phyloP scores from a whole-genome alignment of 2,888 invertebrate genomes.

The Lepidocyrtoides sp. region DNA sequence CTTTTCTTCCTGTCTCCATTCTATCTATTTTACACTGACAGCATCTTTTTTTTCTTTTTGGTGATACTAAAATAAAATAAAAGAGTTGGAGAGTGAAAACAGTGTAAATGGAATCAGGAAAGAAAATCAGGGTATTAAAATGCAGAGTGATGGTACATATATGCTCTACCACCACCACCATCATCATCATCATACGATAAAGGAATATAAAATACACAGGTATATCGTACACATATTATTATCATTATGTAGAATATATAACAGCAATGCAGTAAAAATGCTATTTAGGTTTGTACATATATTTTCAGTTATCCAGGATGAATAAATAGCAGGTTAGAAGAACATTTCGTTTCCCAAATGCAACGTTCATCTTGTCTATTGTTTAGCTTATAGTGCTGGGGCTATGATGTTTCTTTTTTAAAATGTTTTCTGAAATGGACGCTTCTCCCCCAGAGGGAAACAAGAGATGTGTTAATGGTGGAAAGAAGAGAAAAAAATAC shows the following conservation, averaged over 20 bases:
- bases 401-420: not conserved
- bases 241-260: not conserved
- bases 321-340: not conserved
- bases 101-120: conserved; percentile 9
- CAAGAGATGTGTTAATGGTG: not conserved
- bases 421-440: no score
- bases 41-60: not conserved
- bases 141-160: conserved; percentile 52
- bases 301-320: not conserved
- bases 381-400: no score
- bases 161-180: no score
- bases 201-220: no score
- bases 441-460: not conserved
- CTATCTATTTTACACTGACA: not conserved
- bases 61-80: not conserved
- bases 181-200: not conserved
- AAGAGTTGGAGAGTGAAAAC: not conserved
- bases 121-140: conserved; percentile 68
- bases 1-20: no score
- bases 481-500: not conserved
- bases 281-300: no score
- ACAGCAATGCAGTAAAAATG: not conserved
- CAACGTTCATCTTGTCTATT: conserved; percentile 54
- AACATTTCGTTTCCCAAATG: conserved; percentile 49
- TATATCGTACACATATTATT: not conserved